phyloP scores from a whole-genome alignment of 2,797 vertebrate genomes.

The Ataeniobius toweri region DNA sequence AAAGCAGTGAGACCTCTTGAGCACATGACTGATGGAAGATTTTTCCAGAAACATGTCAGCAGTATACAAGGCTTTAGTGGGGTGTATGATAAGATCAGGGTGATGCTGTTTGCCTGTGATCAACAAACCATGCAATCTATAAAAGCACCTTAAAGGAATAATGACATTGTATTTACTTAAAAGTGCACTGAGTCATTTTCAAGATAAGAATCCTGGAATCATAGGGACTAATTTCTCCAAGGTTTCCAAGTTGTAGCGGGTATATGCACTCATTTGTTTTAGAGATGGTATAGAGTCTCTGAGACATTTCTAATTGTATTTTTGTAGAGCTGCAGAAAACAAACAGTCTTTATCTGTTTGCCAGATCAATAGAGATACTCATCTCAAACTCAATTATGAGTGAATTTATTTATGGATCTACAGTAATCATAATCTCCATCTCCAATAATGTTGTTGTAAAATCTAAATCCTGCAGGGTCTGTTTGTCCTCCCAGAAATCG shows the following conservation, averaged over 20 bases:
- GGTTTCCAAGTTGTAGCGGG: neutral
- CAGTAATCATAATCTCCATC: conserved; percentile 28
- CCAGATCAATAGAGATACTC: conserved; percentile 43
- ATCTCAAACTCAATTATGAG: conserved; percentile 40
- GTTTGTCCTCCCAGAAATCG: conserved; percentile 20
- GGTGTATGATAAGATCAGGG: neutral
- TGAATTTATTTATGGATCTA: conserved; percentile 32
- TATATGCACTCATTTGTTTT: neutral
- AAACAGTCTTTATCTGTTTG: conserved; percentile 25
- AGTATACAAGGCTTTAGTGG: conserved; percentile 16
- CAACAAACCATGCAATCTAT: neutral
- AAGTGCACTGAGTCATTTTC: neutral
- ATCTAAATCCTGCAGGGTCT: conserved; percentile 25
- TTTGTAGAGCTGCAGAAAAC: conserved; percentile 20
- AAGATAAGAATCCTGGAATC: neutral
- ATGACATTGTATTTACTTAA: neutral
- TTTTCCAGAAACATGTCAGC: conserved; percentile 40
- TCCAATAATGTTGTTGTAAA: conserved; percentile 36
- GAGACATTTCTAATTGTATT: neutral
- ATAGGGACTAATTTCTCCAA: neutral
- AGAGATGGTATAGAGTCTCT: neutral
- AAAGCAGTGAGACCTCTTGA: conserved; percentile 39
- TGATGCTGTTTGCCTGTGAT: neutral
- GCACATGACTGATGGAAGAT: conserved; percentile 47
- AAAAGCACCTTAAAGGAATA: neutral